Base-by-base conservation (phyloP, 1,140 invertebrate genomes). In the Harpegnathos saltator region DNA sequence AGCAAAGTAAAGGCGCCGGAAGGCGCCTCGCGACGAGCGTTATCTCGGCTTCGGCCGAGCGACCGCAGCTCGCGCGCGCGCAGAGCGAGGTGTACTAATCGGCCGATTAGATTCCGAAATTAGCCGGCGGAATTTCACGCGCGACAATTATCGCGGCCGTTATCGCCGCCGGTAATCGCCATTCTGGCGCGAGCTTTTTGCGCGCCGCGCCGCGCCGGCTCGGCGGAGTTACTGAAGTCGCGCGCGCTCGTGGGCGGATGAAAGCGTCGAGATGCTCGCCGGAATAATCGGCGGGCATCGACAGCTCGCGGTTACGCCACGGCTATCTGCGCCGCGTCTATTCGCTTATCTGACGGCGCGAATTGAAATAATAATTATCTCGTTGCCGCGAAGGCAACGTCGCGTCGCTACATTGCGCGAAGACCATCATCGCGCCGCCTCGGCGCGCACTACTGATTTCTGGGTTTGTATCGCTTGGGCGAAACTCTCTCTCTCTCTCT, bases 31-130 rank as follows among this genome's bases (percentile, higher is more conserved):
- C 17, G 26, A 24, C 22, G n/a, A n/a, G 48, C 52, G 19, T 54
- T 68, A 68, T 77, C 74, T 68, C 48, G 48, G n/a, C n/a, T n/a
- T n/a, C 38, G 38, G 48, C 65, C n/a, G n/a, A n/a, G 9, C 22
- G 22, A 9, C 50, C n/a, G 26, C n/a, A n/a, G 69, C 44, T 54
- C n/a, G 22, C 22, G 14, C 58, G 52, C 58, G 68, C 3, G 11
- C 3, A 33, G 29, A 33, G 69, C 66, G 38, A 44, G 38, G 38
- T 44, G 54, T 68, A 68, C 48, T 29, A n/a, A 69, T 58, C 52
- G 24, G n/a, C 33, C 24, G 75, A 80, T 80, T 80, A 80, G 75
- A 80, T 59, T 69, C 65, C 52, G 15, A 58, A 80, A 78, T 69
- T 58, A 80, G 52, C 17, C 24, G 52, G 54, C n/a, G 22, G 24